Base-by-base conservation (phyloP, 2,797 vertebrate species). In the Tadarida brasiliensis region DNA sequence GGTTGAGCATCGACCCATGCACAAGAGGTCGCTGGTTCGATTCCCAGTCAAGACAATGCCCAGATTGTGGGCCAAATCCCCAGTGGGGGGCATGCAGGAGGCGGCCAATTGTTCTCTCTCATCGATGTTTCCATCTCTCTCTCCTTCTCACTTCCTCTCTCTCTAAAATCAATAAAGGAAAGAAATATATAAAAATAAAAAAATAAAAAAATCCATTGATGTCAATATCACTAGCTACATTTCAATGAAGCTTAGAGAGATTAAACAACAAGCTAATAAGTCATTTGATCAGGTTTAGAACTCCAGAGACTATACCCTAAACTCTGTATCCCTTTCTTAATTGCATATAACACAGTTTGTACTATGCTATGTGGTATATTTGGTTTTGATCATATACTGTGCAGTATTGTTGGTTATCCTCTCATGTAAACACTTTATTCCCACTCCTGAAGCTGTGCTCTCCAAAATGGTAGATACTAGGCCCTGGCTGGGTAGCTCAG, bases 311-410 rank as follows among this genome's bases (percentile, higher is more conserved):
- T 30, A 22, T 81, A 11, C 59, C 49, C 59, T 87, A 71, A 86
- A 63, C 65, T 51, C 17, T 59, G 19, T 68, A 73, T n/a, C 33
- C 73, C 26, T 61, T 68, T 85, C 85, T 68, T 51, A 68, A 84
- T 77, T 70, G 35, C 17, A 67, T 39, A 26, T 57, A 88, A 59
- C 59, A 91, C 11, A 56, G 17, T 96, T 68, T 92, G 68, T 89
- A 14, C 22, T 61, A 19, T 19, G 16, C 39, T 44, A 12, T 91
- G 39, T 90, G 82, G 85, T 30, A 89, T 89, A 51, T 2, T 94
- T 70, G 30, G 47, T 89, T 88, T 95, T 85, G 51, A 74, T 61
- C n/a, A 68, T 57, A 57, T 74, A 59, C 35, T 65, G 24, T 26
- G 44, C 35, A 44, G 35, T 30, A 59, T 26, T 81, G 26, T 87